Conservation (phyloP, 1,140 invertebrate species). For the Drosophila insularis region DNA sequence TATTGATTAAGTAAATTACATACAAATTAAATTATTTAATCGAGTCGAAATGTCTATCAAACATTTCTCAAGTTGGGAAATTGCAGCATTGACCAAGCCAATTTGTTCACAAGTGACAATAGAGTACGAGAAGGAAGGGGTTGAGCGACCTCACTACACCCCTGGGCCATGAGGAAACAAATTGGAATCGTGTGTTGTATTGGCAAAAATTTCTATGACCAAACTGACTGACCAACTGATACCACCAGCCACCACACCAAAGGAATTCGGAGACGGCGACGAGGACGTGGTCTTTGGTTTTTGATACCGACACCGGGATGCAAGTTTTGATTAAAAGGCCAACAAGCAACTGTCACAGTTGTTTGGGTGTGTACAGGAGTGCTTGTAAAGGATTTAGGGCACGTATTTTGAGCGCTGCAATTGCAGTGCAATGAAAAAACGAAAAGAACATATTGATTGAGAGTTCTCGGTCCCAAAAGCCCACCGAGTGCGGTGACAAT, state of each 20-base stretch:
- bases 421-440: neutral
- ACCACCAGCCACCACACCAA: neutral
- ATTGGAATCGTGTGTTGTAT: constrained; percentile 6
- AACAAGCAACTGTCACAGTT: neutral
- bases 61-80: neutral
- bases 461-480: neutral
- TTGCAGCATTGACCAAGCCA: neutral
- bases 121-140: neutral
- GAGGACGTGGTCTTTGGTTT: neutral
- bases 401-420: neutral
- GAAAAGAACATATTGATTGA: constrained; percentile 3
- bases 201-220: neutral
- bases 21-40: neutral
- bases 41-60: neutral
- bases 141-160: neutral
- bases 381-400: neutral
- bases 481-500: neutral
- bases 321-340: constrained; percentile 10
- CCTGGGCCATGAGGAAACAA: neutral
- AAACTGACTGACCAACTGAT: neutral
- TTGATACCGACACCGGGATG: neutral
- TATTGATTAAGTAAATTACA: too few species aligned
- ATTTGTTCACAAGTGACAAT: neutral
- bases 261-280: neutral
- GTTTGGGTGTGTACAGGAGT: neutral